Conservation (phyloP, 2,113 vertebrate species). For the Malurus melanocephalus region DNA sequence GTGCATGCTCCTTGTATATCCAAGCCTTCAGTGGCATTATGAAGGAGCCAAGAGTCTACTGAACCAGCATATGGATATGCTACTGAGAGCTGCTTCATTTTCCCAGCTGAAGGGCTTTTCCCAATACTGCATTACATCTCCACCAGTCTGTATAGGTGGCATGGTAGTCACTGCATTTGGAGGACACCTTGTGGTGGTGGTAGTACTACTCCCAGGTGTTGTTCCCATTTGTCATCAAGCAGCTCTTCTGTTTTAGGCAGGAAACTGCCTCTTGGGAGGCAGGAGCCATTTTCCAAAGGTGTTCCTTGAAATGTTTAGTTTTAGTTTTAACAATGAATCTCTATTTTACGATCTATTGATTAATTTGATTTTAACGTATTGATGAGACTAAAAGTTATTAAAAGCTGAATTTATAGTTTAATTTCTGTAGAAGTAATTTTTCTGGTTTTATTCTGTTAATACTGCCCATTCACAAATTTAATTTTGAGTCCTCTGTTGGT, state of each 20-base stretch:
- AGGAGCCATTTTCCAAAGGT: background rate
- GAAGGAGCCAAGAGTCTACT: background rate
- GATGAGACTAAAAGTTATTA: background rate
- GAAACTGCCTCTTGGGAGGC: background rate
- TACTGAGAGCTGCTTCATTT: background rate
- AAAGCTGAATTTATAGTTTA: background rate
- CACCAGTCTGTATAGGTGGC: background rate
- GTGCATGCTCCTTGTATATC: background rate
- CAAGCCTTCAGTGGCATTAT: background rate
- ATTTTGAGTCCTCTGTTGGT: background rate
- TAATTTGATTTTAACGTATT: background rate
- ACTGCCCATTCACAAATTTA: background rate
- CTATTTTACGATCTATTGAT: background rate
- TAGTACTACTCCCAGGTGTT: background rate
- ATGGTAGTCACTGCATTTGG: background rate
- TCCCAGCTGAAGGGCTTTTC: background rate
- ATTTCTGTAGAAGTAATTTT: background rate
- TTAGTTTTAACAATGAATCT: background rate
- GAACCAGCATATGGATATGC: background rate
- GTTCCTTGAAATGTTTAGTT: background rate
- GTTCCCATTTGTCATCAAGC: background rate
- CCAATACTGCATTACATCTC: background rate
- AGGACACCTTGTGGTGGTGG: background rate
- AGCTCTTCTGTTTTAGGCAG: background rate
- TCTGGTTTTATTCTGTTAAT: background rate